Percentiles rank a stretch among this genome's conserved stretches.
phyloP scores from a whole-genome alignment of 2,888 invertebrate genomes.

The Galeopsomyia nigrocyanea region DNA sequence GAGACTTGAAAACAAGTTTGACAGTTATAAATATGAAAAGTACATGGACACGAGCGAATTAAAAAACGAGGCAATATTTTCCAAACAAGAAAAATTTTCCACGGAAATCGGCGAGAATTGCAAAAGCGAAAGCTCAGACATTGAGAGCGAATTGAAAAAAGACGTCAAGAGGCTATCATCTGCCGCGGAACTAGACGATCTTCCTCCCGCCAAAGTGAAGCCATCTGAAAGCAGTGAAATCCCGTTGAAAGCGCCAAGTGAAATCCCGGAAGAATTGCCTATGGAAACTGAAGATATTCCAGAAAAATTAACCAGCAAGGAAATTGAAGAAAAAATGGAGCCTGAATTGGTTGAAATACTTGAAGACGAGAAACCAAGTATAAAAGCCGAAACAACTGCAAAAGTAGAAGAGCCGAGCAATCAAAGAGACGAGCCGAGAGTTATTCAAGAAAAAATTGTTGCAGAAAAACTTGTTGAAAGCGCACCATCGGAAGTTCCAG shows the following conservation, averaged over 20 bases:
- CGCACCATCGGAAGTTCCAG: neutral
- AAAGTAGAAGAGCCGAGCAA: neutral
- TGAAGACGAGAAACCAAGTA: neutral
- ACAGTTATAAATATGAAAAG: slow-evolving; percentile 26
- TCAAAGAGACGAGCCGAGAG: neutral
- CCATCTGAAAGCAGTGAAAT: slow-evolving; percentile 2
- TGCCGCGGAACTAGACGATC: slow-evolving; percentile 16
- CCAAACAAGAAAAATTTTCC: slow-evolving; percentile 12
- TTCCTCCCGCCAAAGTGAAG: slow-evolving; percentile 31
- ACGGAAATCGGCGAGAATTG: slow-evolving; percentile 23
- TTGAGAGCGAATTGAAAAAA: slow-evolving; percentile 15
- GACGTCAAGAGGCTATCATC: slow-evolving; percentile 24
- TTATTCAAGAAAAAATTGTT: too few species aligned
- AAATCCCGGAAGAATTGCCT: neutral
- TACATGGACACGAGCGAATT: slow-evolving; percentile 32
- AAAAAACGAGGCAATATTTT: slow-evolving; percentile 9
- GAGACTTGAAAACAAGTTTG: slow-evolving; percentile 31
- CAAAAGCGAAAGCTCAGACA: slow-evolving; percentile 1
- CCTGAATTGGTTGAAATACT: neutral
- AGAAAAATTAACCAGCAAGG: neutral
- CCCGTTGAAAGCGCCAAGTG: neutral
- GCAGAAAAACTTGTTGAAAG: neutral
- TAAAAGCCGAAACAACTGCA: neutral
- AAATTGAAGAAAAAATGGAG: neutral
- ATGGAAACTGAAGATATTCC: slow-evolving; percentile 9